Percentiles rank a stretch among this genome's conserved stretches.
These are phyloP conservation scores for Xanthia togata DNA, from an alignment of 2,888 invertebrate species.

Conservation along the genomic window DNA sequence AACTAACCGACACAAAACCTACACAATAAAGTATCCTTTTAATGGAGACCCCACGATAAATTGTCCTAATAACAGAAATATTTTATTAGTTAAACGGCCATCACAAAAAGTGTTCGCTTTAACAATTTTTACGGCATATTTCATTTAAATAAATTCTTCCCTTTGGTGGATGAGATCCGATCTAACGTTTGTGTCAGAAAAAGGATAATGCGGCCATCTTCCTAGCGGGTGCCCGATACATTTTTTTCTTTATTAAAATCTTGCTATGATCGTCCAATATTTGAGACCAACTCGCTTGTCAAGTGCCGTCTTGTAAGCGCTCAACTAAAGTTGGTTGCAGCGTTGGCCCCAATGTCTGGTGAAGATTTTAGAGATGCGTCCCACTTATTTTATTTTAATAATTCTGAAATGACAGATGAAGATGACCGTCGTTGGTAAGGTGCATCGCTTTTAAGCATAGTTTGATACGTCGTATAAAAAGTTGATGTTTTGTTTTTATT, in stretches of 20 bases:
- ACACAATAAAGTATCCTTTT: constrained; percentile 87
- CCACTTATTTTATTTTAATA: constrained; percentile 80
- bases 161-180: constrained; percentile 85
- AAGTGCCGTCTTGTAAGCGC: background rate
- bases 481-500: constrained; percentile 57
- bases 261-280: constrained; percentile 38
- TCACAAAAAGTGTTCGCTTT: constrained; percentile 85
- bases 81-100: constrained; percentile 82
- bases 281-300: constrained; percentile 47
- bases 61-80: constrained; percentile 88
- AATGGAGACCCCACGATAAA: constrained; percentile 85
- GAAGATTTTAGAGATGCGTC: constrained; percentile 58
- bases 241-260: constrained; percentile 68
- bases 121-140: constrained; percentile 85
- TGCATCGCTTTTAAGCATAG: constrained; percentile 71
- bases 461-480: constrained; percentile 53
- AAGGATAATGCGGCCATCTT: constrained; percentile 85
- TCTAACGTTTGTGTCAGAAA: constrained; percentile 87
- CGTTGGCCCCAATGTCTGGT: constrained; percentile 29
- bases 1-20: constrained; percentile 80
- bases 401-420: constrained; percentile 87
- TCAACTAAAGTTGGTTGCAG: constrained; percentile 18
- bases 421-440: constrained; percentile 77
- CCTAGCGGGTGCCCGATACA: constrained; percentile 84
- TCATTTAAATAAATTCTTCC: constrained; percentile 79